Percentiles rank a stretch among this genome's conserved stretches.
Evolutionary conservation across 2,113 vertebrate species (phyloP).

Genomic region (Petrocephalus zakoni): DNA sequence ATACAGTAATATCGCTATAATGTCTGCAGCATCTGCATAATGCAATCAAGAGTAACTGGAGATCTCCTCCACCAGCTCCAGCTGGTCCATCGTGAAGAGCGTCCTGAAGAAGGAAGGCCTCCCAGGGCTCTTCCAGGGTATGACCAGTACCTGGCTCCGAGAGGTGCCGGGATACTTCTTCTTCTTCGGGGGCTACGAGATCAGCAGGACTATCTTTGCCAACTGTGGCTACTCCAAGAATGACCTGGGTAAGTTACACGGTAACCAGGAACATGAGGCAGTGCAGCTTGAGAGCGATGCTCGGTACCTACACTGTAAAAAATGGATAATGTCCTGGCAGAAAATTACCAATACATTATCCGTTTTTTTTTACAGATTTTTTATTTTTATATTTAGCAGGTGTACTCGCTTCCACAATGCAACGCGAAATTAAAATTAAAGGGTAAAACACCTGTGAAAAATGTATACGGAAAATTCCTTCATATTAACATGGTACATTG

Average conservation of each 20-base stretch:
- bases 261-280: background rate
- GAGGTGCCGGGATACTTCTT: conserved; percentile 53
- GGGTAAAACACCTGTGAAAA: too few relatives aligned
- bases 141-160: conserved; percentile 47
- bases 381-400: too few relatives aligned
- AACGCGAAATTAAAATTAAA: too few relatives aligned
- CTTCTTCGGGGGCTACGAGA: conserved; percentile 51
- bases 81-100: conserved; percentile 39
- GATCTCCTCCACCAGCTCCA: conserved; percentile 31
- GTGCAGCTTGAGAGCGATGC: background rate
- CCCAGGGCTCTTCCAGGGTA: conserved; percentile 42
- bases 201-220: conserved; percentile 37
- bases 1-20: background rate
- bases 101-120: conserved; percentile 38
- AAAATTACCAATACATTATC: too few relatives aligned
- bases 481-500: too few relatives aligned
- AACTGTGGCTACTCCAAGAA: conserved; percentile 35
- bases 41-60: background rate
- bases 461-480: too few relatives aligned
- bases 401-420: too few relatives aligned
- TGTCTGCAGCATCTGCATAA: background rate
- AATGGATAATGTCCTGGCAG: too few relatives aligned
- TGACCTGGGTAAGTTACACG: conserved; percentile 26
- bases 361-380: too few relatives aligned
- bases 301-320: background rate